Evolutionary conservation across 2,797 vertebrate genomes (phyloP), one percentile per base, ranked within the genome.

Genomic region (Chelon auratus): DNA sequence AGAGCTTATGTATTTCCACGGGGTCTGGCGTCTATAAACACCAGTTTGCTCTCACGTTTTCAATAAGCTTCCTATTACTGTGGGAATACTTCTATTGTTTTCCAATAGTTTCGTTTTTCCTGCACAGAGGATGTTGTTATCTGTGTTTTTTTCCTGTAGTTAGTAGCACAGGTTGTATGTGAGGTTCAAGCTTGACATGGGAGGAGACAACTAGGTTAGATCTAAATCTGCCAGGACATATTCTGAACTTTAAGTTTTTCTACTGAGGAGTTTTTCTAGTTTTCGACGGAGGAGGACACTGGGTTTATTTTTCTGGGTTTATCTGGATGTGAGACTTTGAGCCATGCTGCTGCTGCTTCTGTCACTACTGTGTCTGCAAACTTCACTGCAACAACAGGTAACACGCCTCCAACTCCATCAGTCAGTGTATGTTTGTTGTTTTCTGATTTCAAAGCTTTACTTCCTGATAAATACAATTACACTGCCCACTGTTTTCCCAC

Each of bases 331-430:
- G 70, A 85, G 57, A 76, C 14, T 43, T 39, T 12, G 50, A 77
- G 63, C 56, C 80, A 89, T 92, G 89, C 42, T 87, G 81, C 62
- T 80, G n/a, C 40, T 70, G 18, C 30, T 83, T 13, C 68, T 78
- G 67, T 60, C 86, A 72, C 60, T 78, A 47, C 18, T 87, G 60
- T 56, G 66, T 22, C 66, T 83, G 47, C 83, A 83, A 14, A 74
- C 79, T 0, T 87, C 87, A 42, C 55, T 65, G 26, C 87, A 91
- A 62, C 14, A 85, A 57, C 84, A 83, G 91, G 90, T 91, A 90
- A 75, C 55, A 56, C 62, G 43, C 39, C 18, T 66, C 42, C 40
- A 45, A 3, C 65, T 39, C 26, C 0, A 20, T 24, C 50, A 52
- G 30, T 33, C 50, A 40, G 8, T 40, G 39, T 13, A 10, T 54